These are phyloP conservation scores for Caranx ignobilis DNA, from an alignment of 2,113 vertebrate species.

Conservation along the genomic window DNA sequence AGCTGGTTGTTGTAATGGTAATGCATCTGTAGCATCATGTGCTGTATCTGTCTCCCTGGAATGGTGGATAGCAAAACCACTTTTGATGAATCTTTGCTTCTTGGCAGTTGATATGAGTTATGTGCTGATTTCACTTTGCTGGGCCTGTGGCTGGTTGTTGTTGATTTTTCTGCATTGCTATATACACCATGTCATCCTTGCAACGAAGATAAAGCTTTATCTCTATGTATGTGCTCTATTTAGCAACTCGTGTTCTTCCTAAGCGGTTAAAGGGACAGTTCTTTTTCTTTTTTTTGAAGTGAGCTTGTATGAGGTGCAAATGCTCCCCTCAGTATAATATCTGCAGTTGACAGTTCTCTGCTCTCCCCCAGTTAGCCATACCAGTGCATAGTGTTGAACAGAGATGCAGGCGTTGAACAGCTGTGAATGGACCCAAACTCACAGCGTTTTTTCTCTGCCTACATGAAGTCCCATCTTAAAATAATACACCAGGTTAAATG, in stretches of 20 bases:
- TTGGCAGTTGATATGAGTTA: neutral
- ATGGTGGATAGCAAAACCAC: too few species aligned
- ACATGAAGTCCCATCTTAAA: too few species aligned
- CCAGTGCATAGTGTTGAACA: too few species aligned
- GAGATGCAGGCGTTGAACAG: too few species aligned
- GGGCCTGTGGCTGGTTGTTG: neutral
- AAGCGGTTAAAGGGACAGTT: neutral
- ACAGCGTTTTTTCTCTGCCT: too few species aligned
- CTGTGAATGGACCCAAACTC: too few species aligned
- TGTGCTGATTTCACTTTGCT: neutral
- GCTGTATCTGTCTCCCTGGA: neutral
- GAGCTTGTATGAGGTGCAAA: too few species aligned
- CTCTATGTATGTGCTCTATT: neutral
- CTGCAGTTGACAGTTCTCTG: too few species aligned
- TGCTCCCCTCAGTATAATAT: too few species aligned
- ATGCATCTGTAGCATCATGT: neutral
- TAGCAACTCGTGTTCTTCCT: slow-evolving; percentile 1
- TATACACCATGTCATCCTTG: neutral
- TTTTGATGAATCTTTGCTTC: slow-evolving; percentile 4
- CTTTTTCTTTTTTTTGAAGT: too few species aligned
- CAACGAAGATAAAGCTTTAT: slow-evolving; percentile 28
- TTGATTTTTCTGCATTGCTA: neutral
- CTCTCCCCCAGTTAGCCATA: too few species aligned
- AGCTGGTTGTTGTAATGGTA: neutral
- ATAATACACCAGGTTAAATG: too few species aligned